Base-by-base conservation (phyloP, 2,113 vertebrate genomes). In the Naja naja region DNA sequence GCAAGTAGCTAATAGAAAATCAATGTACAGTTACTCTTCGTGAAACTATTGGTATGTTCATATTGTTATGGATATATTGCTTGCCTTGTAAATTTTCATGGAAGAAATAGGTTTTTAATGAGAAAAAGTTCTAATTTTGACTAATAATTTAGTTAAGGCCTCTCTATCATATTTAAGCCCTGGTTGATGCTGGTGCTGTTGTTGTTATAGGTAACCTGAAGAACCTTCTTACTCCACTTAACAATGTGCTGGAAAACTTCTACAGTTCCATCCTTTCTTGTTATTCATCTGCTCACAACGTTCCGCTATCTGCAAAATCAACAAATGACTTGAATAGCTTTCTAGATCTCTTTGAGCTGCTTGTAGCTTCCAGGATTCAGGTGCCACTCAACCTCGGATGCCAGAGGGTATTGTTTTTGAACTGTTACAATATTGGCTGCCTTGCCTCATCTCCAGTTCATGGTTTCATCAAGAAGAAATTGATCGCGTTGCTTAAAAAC, bases 401-500 rank as follows among this genome's bases (percentile, higher is more conserved):
- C 95, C 98, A 98, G 92, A 98, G 97, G 94, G 81, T 98, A 9
- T 56, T 98, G 2, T 97, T 98, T 94, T 58, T 94, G 88, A 98
- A 97, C 60, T 94, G 97, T 25, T 94, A 97, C 3, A 95, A 90
- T 1, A 94, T 98, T 53, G 96, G 99, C 43, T 90, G 91, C 0
- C 8, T 96, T 0, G 86, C 97, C 89, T 96, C 94, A 85, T 96
- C 96, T 89, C 96, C 98, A 1, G 3, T 97, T 43, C 96, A 96
- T 49, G 97, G 98, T 85, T 97, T 98, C 89, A 97, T 99, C 64
- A 98, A 98, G 94, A 99, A 98, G 94, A 97, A 97, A 91, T 94
- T 95, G 0, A 95, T 99, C 91, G 91, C 98, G 64, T 96, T 99
- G 5, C 96, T 99, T 88, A 99, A 99, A 97, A 98, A 97, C 93